A percentile compares a stretch with the other conserved stretches of the same genome.
These are phyloP conservation scores for Trichopoda pennipes DNA, from an alignment of 2,888 invertebrate species.

Conservation along the genomic window DNA sequence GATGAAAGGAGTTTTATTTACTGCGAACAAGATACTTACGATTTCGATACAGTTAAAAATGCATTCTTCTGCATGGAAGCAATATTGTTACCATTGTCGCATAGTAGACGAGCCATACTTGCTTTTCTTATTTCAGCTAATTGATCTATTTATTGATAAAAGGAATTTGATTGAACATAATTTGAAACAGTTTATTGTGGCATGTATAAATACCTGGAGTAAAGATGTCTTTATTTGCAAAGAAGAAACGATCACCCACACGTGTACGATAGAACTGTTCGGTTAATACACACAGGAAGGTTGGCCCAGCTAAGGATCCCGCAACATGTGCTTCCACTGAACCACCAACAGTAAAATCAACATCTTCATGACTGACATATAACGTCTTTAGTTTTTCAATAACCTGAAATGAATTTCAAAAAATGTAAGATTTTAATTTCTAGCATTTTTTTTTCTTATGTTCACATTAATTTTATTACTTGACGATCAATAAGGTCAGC, in stretches of 20 bases:
- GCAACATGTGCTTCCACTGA: constrained; percentile 89
- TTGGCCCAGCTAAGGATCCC: constrained; percentile 91
- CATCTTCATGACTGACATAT: constrained; percentile 89
- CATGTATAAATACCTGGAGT: constrained; percentile 78
- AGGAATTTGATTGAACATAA: background rate
- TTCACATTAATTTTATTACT: constrained; percentile 74
- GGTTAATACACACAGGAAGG: constrained; percentile 92
- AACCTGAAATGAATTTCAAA: constrained; percentile 74
- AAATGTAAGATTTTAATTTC: background rate
- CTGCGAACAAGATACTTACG: constrained; percentile 80
- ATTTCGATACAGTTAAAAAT: constrained; percentile 84
- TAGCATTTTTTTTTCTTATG: background rate
- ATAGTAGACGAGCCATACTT: constrained; percentile 89
- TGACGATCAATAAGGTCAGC: constrained; percentile 85
- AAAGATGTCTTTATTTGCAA: constrained; percentile 87
- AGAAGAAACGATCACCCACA: constrained; percentile 93
- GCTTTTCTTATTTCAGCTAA: constrained; percentile 88
- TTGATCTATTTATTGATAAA: constrained; percentile 82
- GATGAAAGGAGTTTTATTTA: too few relatives aligned
- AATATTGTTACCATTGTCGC: constrained; percentile 89
- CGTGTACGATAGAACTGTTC: constrained; percentile 93
- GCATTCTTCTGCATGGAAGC: constrained; percentile 85
- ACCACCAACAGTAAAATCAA: constrained; percentile 93
- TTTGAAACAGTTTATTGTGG: background rate
- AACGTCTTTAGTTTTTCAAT: constrained; percentile 84